Conservation (phyloP, 2,888 invertebrate species). For the Caenorhabditis drosophilae region DNA sequence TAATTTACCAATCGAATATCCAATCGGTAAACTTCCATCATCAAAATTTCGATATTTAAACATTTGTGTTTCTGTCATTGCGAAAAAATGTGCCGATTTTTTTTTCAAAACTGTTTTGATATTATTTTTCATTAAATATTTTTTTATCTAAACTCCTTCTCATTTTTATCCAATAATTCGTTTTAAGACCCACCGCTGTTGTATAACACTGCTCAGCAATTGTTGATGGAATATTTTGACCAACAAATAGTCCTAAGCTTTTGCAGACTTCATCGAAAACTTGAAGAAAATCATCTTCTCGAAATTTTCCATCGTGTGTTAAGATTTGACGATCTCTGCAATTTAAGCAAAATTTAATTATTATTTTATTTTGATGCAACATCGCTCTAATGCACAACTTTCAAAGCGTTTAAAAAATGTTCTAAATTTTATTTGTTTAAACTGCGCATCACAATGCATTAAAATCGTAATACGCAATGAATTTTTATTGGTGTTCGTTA, state of each 20-base stretch:
- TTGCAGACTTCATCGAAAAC: conserved; percentile 34
- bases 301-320: conserved; percentile 35
- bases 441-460: too few species aligned
- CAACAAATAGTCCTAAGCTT: conserved; percentile 11
- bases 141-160: conserved; percentile 17
- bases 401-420: too few species aligned
- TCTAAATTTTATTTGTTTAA: too few species aligned
- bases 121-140: conserved; percentile 37
- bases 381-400: not conserved
- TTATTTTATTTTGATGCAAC: not conserved
- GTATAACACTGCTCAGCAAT: conserved; percentile 35
- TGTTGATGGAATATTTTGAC: conserved; percentile 20
- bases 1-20: conserved; percentile 20
- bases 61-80: conserved; percentile 39
- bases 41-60: conserved; percentile 32
- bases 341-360: not conserved
- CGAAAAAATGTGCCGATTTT: conserved; percentile 30
- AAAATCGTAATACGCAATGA: too few species aligned
- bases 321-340: conserved; percentile 36
- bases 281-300: conserved; percentile 28
- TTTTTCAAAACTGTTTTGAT: conserved; percentile 24
- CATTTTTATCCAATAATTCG: not conserved
- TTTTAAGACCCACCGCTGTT: conserved; percentile 15
- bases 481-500: too few species aligned
- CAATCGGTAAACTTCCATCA: conserved; percentile 17